Evolutionary conservation across 92 coral and sea anemone genomes (phyloP).

Genomic region (Epizoanthus rinbou): DNA sequence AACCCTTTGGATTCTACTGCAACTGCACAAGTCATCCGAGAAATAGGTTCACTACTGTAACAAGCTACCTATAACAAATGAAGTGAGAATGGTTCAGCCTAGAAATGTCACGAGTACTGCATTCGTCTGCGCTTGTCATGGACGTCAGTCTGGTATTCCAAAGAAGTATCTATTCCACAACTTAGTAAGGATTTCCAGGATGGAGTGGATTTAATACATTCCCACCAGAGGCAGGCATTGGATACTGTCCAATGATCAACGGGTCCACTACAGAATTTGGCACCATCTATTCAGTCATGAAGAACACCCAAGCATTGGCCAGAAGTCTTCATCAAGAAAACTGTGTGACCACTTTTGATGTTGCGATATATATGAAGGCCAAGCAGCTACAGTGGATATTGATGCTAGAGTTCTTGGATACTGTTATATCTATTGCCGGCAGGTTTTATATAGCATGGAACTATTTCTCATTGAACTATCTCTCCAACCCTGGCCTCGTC

Average conservation of each 20-base stretch:
- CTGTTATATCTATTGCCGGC: conserved; percentile 17
- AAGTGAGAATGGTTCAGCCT: conserved; percentile 24
- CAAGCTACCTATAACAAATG: not conserved
- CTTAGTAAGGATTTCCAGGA: conserved; percentile 16
- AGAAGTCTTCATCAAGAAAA: conserved; percentile 3
- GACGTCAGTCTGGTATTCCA: not conserved
- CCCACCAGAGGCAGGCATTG: conserved; percentile 23
- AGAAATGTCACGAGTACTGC: not conserved
- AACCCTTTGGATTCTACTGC: conserved; percentile 4
- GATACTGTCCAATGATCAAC: conserved; percentile 37
- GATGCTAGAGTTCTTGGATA: conserved; percentile 29
- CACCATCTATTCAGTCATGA: conserved; percentile 30
- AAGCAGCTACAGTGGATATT: conserved; percentile 29
- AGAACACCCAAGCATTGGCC: not conserved
- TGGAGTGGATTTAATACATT: conserved; percentile 52
- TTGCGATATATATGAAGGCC: conserved; percentile 41
- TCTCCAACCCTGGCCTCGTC: conserved; percentile 20
- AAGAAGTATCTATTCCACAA: not conserved
- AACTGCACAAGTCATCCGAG: conserved; percentile 2
- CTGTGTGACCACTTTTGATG: conserved; percentile 29
- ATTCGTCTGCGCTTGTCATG: not conserved
- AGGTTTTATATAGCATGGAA: conserved; percentile 39
- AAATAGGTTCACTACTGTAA: conserved; percentile 18
- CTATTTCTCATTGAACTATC: conserved; percentile 27
- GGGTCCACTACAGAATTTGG: conserved; percentile 9